Conservation (phyloP, 1,140 invertebrate species). For the Ridgeia piscesae region DNA sequence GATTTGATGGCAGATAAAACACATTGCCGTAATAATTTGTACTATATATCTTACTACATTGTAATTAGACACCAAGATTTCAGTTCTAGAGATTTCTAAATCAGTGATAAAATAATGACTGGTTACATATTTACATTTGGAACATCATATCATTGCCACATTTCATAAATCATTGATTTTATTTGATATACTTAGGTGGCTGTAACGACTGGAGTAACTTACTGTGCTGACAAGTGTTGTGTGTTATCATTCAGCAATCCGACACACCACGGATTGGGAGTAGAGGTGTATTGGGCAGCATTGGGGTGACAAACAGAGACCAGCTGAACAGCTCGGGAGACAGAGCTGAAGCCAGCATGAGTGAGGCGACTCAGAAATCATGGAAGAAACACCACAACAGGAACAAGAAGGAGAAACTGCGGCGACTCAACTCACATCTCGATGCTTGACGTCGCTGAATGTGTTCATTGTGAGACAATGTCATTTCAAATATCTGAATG, state of each 20-base stretch:
- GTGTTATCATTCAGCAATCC: neutral
- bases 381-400: slow-evolving; percentile 82
- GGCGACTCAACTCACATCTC: slow-evolving; percentile 76
- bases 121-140: neutral
- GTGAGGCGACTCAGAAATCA: slow-evolving; percentile 64
- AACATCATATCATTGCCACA: neutral
- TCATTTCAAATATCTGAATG: slow-evolving; percentile 17
- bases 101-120: neutral
- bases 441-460: slow-evolving; percentile 57
- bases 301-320: slow-evolving; percentile 35
- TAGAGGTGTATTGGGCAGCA: slow-evolving; percentile 34
- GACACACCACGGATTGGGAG: slow-evolving; percentile 33
- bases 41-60: neutral
- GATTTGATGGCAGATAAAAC: no score
- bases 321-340: slow-evolving; percentile 18
- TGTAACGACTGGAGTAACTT: neutral
- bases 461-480: slow-evolving; percentile 16
- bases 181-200: neutral
- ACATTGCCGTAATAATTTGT: neutral
- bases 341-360: neutral
- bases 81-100: neutral
- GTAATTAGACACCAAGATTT: no score
- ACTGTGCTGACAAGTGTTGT: neutral
- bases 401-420: slow-evolving; percentile 83
- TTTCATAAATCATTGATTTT: no score